Evolutionary conservation across 2,113 vertebrate genomes (phyloP).

Genomic region (Istiophorus platypterus): DNA sequence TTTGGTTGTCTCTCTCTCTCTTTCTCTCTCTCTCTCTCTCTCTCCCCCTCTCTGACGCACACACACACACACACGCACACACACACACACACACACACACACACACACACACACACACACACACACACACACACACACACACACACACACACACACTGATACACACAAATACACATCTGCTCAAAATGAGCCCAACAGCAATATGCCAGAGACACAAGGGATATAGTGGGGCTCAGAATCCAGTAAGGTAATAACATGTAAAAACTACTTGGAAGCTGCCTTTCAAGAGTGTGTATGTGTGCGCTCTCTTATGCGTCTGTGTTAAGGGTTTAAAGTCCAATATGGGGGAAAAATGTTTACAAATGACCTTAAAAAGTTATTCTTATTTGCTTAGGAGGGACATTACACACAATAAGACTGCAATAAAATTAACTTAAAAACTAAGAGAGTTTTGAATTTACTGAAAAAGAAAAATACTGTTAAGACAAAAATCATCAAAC

Average conservation of each 20-base stretch:
- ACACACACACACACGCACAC: constrained; percentile 11
- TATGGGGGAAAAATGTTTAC: constrained; percentile 12
- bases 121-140: constrained; percentile 27
- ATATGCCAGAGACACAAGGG: constrained; percentile 61
- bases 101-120: constrained; percentile 18
- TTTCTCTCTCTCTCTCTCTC: constrained; percentile 2
- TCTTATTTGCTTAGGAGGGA: not conserved
- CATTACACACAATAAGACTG: not conserved
- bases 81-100: constrained; percentile 1
- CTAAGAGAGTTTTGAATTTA: not conserved
- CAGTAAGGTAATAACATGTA: constrained; percentile 60
- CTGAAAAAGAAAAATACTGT: not conserved
- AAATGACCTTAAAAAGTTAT: constrained; percentile 1
- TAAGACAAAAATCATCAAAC: not conserved
- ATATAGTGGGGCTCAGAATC: constrained; percentile 56
- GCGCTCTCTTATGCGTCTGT: not conserved
- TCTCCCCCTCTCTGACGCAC: not conserved
- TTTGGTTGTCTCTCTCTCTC: not conserved
- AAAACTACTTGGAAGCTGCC: constrained; percentile 31
- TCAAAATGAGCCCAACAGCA: constrained; percentile 39
- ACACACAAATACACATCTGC: constrained; percentile 13
- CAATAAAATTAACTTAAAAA: not conserved
- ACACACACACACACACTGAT: constrained; percentile 1
- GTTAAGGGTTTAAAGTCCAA: constrained; percentile 5
- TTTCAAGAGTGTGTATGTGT: constrained; percentile 9